phyloP scores from a whole-genome alignment of 2,797 vertebrate genomes.

The Hoplostethus mediterraneus region DNA sequence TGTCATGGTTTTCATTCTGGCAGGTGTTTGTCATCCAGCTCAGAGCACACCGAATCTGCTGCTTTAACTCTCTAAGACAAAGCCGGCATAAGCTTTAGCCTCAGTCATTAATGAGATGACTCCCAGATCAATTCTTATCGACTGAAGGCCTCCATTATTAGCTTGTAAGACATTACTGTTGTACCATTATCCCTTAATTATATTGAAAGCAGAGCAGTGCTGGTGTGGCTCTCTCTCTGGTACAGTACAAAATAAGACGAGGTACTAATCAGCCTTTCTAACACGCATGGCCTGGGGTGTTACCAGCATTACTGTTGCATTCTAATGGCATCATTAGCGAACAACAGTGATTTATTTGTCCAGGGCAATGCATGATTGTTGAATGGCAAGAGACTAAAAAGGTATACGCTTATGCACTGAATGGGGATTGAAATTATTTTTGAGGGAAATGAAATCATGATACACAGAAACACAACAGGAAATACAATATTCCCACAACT shows the following conservation, averaged over 20 bases:
- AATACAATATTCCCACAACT: slow-evolving; percentile 2
- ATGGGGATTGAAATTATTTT: slow-evolving; percentile 17
- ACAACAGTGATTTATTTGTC: slow-evolving; percentile 56
- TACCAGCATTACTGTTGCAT: slow-evolving; percentile 45
- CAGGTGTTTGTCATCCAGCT: too few species aligned
- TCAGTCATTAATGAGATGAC: slow-evolving; percentile 73
- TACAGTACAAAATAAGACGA: slow-evolving; percentile 45
- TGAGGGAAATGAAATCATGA: slow-evolving; percentile 14
- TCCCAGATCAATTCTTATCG: slow-evolving; percentile 77
- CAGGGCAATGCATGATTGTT: slow-evolving; percentile 20
- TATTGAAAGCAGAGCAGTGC: slow-evolving; percentile 51
- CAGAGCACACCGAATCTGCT: too few species aligned
- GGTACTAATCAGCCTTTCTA: slow-evolving; percentile 52
- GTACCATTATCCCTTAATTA: slow-evolving; percentile 81
- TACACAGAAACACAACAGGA: slow-evolving; percentile 6
- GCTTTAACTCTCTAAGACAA: slow-evolving; percentile 41
- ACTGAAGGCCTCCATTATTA: slow-evolving; percentile 74
- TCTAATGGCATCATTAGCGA: slow-evolving; percentile 58
- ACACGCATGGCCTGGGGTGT: slow-evolving; percentile 34
- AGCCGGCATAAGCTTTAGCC: slow-evolving; percentile 48
- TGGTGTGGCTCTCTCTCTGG: slow-evolving; percentile 30
- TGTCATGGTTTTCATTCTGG: slow-evolving; percentile 30
- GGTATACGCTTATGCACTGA: neutral
- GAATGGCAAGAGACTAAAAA: slow-evolving; percentile 22
- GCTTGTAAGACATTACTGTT: slow-evolving; percentile 82